A percentile compares a stretch with the other conserved stretches of the same genome.
phyloP scores from a whole-genome alignment of 2,888 invertebrate species.

The Eumerus sabulonum region DNA sequence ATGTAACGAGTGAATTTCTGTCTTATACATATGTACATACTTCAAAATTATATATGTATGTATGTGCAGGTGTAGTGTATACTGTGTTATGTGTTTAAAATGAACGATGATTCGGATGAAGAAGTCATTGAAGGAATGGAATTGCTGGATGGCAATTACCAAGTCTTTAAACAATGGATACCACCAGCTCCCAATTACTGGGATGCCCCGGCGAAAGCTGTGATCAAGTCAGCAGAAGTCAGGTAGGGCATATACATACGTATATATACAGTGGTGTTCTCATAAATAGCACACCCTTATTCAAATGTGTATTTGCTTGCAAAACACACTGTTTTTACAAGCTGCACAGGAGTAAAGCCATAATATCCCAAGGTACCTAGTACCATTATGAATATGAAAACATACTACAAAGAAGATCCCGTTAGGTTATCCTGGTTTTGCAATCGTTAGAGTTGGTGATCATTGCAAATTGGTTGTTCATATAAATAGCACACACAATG shows the following conservation, averaged over 20 bases:
- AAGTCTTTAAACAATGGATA: slow-evolving; percentile 78
- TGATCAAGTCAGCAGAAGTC: slow-evolving; percentile 78
- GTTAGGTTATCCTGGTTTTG: too few species aligned
- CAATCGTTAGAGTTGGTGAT: too few species aligned
- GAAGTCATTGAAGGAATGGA: slow-evolving; percentile 78
- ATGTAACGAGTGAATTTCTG: background rate
- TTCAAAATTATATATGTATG: background rate
- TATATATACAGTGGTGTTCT: slow-evolving; percentile 8
- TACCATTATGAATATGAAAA: too few species aligned
- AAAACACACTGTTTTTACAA: too few species aligned
- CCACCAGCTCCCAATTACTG: slow-evolving; percentile 78
- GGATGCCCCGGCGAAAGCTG: slow-evolving; percentile 78
- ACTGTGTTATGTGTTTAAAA: slow-evolving; percentile 50
- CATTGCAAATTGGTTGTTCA: too few species aligned
- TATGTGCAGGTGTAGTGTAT: slow-evolving; percentile 29
- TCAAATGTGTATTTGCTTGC: too few species aligned
- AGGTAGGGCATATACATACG: slow-evolving; percentile 72
- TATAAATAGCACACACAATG: too few species aligned
- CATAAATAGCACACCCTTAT: too few species aligned
- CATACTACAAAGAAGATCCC: too few species aligned
- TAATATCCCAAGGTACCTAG: too few species aligned
- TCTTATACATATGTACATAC: slow-evolving; percentile 6
- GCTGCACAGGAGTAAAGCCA: too few species aligned
- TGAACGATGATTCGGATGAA: slow-evolving; percentile 77
- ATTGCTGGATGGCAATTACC: slow-evolving; percentile 78